Base-by-base conservation (phyloP, 2,888 invertebrate genomes). In the Tiphia femorata region DNA sequence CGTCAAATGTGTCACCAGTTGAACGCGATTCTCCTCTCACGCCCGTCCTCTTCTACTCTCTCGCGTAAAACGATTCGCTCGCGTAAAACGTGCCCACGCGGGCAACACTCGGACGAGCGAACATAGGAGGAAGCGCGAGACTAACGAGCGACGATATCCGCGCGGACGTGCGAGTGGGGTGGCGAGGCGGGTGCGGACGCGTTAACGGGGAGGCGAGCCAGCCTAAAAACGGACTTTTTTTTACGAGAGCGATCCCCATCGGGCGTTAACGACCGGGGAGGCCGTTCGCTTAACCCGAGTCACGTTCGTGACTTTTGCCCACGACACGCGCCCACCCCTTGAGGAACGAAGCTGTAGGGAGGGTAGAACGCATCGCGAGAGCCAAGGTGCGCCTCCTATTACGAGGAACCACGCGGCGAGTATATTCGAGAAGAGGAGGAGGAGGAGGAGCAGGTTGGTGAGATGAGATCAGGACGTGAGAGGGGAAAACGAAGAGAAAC, bases 221-320 rank as follows among this genome's bases (percentile, higher is more conserved):
- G 38, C 38, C 20, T 38, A 38, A 38, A 38, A 44, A 37, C 30
- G 44, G 20, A 16, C 21, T 16, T 35, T 35, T 35, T 21, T 47
- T 35, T 35, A 35, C 30, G 35, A 35, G 14, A 37, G 12, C 20
- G 35, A 35, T 35, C 35, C 30, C 47, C 47, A 47, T 47, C 47
- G 35, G 47, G 33, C 25, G 47, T 33, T 37, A 35, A 58, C 56
- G 58, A 56, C 19, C 47, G 40, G 44, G n/a, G n/a, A n/a, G n/a
- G n/a, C 48, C 38, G 40, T 43, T 30, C 50, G 35, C 47, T 27
- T 47, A 35, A 50, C 33, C 50, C 67, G 19, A 42, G 42, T 67
- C 70, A 70, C 70, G 70, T 70, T 29, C 58, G 55, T 37, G 58
- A 64, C 59, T 52, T 58, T 58, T 55, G 64, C 53, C 56, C 55